Evolutionary conservation across 2,888 invertebrate species (phyloP), one percentile per base, ranked within the genome.

Genomic region (Stenotaenia linearis): DNA sequence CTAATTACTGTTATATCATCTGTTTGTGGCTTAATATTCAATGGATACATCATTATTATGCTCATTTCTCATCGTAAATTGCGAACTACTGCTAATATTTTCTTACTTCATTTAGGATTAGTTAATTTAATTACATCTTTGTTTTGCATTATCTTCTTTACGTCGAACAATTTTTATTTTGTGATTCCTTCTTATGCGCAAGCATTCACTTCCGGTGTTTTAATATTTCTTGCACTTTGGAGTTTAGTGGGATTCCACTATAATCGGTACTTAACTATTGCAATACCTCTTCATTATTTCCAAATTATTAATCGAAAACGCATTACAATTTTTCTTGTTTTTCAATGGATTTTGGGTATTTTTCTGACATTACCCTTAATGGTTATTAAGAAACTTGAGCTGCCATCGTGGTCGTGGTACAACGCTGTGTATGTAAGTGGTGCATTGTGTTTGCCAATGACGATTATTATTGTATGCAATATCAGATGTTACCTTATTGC

Each of bases 211-310:
- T 90, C 89, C 89, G 86, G 88, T 30, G 89, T 92, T 3, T 88
- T 93, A 75, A 91, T 93, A 83, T 92, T 93, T 3, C 88, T 93
- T 80, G 91, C 91, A 61, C 87, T 92, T 82, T 93, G 93, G 93
- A 93, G 93, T 1, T 91, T 93, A 37, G 92, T 92, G 82, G 93
- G 93, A 4, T 88, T 93, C 81, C 93, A 93, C 84, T 83, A 83
- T 80, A 85, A 85, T 81, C 82, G 93, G 81, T 93, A 92, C 82
- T 92, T 92, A 81, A 93, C 93, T 69, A 93, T 94, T 78, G 91
- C 93, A 0, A 91, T 92, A 0, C 93, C 93, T 0, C 86, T 94
- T 80, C 93, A 93, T 85, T 94, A 94, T 86, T 91, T 91, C 30
- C 91, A 92, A 78, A 88, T 93, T 80, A 92, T 93, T 25, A 93